Base-by-base conservation (phyloP, 1,140 invertebrate species). In the Drosophila cardini region DNA sequence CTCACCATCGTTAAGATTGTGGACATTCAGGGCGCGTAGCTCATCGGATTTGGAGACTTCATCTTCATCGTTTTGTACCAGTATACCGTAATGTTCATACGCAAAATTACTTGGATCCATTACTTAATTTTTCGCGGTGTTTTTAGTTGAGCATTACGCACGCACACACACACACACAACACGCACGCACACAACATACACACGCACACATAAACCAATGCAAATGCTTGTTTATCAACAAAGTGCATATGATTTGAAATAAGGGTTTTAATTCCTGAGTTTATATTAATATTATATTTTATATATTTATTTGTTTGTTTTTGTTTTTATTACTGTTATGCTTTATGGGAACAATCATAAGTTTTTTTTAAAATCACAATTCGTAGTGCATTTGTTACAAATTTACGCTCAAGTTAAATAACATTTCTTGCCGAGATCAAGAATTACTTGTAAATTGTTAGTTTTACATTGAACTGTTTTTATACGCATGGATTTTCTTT, bases 101-200 rank as follows among this genome's bases (percentile, higher is more conserved):
- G 74, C 30, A 48, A 52, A 73, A 34, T 65, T 79, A 70, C 61
- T 74, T 16, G 53, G 48, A 71, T 87, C 76, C 60, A 92, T 93
- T 32, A 91, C 40, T 58, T 4, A 26, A 32, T n/a, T 92, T 55
- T 94, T 93, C 92, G 21, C 21, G 94, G 94, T 76, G 94, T 94
- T 90, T 94, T 94, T 76, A 94, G 94, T 94, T 94, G 94, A 60
- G 94, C 94, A 92, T 7, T 18, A 56, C 11, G 34, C 13, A 56
- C 15, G 16, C 58, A 26, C 18, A 7, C 61, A 7, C n/a, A 16
- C 46, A 36, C 18, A 43, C 32, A 4, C 4, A 5, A 43, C 32
- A 4, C 4, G 21, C 21, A 26, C 21, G 94, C 58, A 94, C 94
- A 92, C 11, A 13, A 56, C 11, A 40, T 16, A 48, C 15, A 26